These are phyloP conservation scores for Schizopygopsis malacanthus DNA, from an alignment of 2,797 vertebrate genomes.

Conservation along the genomic window DNA sequence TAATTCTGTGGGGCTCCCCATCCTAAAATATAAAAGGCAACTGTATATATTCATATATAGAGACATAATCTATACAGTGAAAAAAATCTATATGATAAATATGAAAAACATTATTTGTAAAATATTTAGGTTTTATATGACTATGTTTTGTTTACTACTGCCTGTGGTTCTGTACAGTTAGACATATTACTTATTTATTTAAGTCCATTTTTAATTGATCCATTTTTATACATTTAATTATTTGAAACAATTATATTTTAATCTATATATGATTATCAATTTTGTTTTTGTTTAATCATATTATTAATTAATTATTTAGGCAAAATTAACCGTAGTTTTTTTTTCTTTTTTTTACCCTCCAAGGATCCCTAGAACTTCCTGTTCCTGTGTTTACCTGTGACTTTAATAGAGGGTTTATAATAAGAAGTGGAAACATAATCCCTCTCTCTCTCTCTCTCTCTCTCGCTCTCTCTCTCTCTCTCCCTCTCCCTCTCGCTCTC, in stretches of 20 bases:
- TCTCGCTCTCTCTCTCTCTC: not conserved
- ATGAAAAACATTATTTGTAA: no score
- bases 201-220: not conserved
- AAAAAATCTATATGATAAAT: not conserved
- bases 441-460: not conserved
- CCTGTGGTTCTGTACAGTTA: not conserved
- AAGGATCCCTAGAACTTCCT: not conserved
- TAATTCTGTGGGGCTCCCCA: not conserved
- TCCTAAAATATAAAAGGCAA: not conserved
- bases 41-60: not conserved
- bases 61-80: not conserved
- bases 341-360: not conserved
- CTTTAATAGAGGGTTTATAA: conserved; percentile 73
- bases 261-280: not conserved
- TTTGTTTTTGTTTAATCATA: not conserved
- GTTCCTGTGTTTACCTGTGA: conserved; percentile 60
- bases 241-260: not conserved
- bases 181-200: not conserved
- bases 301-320: no score
- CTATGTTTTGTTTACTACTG: not conserved
- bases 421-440: conserved; percentile 66
- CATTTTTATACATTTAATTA: not conserved
- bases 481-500: not conserved
- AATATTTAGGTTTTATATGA: not conserved
- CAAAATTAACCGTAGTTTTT: no score